These are phyloP conservation scores for Eremophila alpestris DNA, from an alignment of 2,797 vertebrate genomes.

Conservation along the genomic window DNA sequence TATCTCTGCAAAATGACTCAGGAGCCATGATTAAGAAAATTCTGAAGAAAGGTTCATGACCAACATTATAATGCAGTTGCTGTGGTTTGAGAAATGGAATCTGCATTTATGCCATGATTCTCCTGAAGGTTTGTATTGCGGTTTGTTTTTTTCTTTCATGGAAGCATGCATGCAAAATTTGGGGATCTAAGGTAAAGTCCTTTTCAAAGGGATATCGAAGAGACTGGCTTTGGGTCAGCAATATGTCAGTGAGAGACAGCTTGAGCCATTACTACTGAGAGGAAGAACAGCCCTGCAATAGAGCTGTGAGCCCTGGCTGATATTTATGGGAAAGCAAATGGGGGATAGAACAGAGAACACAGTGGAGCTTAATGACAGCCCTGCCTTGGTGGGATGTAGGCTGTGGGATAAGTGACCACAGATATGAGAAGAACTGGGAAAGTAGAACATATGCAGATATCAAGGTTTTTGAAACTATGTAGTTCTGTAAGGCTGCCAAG, in stretches of 20 bases:
- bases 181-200: constrained; percentile 6
- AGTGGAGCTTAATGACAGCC: too few relatives aligned
- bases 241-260: constrained; percentile 1
- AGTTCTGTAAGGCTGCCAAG: too few relatives aligned
- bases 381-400: too few relatives aligned
- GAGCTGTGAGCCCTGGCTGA: neutral
- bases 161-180: neutral
- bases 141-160: neutral
- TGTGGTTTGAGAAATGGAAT: neutral
- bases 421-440: too few relatives aligned
- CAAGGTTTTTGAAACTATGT: too few relatives aligned
- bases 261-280: constrained; percentile 8
- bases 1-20: neutral
- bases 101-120: neutral
- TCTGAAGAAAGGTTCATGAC: neutral
- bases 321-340: too few relatives aligned
- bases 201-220: neutral
- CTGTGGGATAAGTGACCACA: too few relatives aligned
- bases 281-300: neutral
- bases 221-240: neutral
- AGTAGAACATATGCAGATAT: too few relatives aligned
- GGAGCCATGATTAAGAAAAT: neutral
- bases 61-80: neutral
- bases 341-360: too few relatives aligned
- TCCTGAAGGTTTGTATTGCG: neutral